Evolutionary conservation across 2,113 vertebrate species (phyloP).

Genomic region (Mohoua ochrocephala): DNA sequence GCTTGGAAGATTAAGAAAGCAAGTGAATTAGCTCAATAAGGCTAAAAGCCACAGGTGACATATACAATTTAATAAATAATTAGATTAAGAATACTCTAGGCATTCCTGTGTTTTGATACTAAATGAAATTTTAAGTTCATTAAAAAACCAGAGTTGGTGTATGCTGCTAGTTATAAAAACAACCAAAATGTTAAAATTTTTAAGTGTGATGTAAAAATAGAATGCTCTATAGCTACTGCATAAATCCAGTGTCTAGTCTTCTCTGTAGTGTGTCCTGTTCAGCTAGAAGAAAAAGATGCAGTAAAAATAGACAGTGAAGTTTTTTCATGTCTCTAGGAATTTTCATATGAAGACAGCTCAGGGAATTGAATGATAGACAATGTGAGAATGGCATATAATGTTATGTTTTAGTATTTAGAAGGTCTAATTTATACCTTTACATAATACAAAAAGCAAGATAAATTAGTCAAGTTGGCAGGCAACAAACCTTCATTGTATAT

Average conservation of each 20-base stretch:
- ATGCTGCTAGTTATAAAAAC: background rate
- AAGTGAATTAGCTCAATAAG: background rate
- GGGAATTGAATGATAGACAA: background rate
- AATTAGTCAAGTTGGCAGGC: background rate
- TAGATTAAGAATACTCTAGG: background rate
- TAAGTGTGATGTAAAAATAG: background rate
- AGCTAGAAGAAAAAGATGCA: background rate
- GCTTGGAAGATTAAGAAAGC: background rate
- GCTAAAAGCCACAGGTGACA: background rate
- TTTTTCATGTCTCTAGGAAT: background rate
- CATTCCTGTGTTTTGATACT: background rate
- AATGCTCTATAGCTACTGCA: background rate
- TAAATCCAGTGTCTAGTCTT: background rate
- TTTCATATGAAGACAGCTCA: background rate
- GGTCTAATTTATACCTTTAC: background rate
- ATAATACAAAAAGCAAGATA: background rate
- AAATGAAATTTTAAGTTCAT: background rate
- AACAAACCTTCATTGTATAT: background rate
- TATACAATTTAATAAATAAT: background rate
- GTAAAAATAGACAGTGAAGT: background rate
- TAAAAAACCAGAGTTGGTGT: background rate
- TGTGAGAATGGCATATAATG: background rate
- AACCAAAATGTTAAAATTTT: background rate
- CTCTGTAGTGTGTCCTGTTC: background rate
- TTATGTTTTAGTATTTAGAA: background rate